Conservation (phyloP, 2,113 vertebrate species). For the Cranoglanis bouderius region DNA sequence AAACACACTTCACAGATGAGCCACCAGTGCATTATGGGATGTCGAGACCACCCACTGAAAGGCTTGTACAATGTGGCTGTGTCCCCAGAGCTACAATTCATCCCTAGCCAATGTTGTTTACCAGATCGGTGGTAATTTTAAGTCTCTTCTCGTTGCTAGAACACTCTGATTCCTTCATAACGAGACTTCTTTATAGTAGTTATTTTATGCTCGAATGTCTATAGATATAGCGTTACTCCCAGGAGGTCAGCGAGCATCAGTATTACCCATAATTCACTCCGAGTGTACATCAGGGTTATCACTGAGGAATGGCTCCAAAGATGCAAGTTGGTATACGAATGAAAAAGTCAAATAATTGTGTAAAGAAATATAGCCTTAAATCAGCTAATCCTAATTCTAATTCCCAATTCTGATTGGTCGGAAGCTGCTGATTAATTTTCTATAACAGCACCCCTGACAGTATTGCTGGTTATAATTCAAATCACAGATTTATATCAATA, state of each 20-base stretch:
- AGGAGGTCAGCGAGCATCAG: background rate
- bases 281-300: background rate
- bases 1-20: constrained; percentile 23
- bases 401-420: background rate
- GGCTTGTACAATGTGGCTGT: background rate
- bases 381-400: background rate
- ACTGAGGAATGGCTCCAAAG: background rate
- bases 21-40: constrained; percentile 23
- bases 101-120: background rate
- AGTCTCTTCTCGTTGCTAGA: background rate
- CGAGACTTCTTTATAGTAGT: background rate
- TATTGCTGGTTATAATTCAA: background rate
- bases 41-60: constrained; percentile 10
- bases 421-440: background rate
- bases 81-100: background rate
- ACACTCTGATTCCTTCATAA: background rate
- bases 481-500: background rate
- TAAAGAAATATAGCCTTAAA: background rate
- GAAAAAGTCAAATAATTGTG: background rate
- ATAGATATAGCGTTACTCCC: background rate
- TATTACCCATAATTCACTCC: background rate
- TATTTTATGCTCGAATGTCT: background rate
- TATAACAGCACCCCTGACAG: background rate
- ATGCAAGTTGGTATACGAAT: background rate
- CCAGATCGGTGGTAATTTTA: constrained; percentile 9